A percentile compares a stretch with the other conserved stretches of the same genome.
Evolutionary conservation across 2,888 invertebrate genomes (phyloP).

Genomic region (Epsilonema sp.): DNA sequence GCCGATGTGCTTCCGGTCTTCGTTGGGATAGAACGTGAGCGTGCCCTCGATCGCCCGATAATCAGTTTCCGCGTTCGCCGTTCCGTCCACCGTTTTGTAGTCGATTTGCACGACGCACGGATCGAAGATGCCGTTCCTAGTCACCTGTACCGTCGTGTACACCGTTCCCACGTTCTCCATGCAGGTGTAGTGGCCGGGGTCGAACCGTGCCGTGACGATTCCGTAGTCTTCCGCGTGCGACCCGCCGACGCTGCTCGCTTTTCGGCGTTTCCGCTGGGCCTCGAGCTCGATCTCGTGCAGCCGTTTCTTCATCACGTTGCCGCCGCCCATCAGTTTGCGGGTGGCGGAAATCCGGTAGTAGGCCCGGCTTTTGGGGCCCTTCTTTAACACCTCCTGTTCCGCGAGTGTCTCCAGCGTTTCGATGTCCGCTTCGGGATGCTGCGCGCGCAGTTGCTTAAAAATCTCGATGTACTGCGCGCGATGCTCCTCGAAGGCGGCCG

Average conservation of each 20-base stretch:
- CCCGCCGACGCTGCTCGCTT: too few species aligned
- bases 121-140: conserved; percentile 44
- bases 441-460: conserved; percentile 62
- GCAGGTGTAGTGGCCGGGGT: conserved; percentile 90
- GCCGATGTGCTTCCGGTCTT: conserved; percentile 53
- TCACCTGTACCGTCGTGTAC: conserved; percentile 60
- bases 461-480: conserved; percentile 74
- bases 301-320: conserved; percentile 63
- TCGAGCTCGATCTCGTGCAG: conserved; percentile 44
- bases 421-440: conserved; percentile 70
- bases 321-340: conserved; percentile 77
- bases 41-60: conserved; percentile 52
- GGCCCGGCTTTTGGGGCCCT: conserved; percentile 71
- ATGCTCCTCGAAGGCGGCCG: conserved; percentile 60
- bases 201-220: conserved; percentile 52
- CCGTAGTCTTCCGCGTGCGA: neutral
- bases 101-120: conserved; percentile 40
- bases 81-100: conserved; percentile 83
- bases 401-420: conserved; percentile 66
- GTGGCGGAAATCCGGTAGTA: conserved; percentile 80
- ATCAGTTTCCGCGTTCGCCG: conserved; percentile 84
- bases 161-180: conserved; percentile 92
- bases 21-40: conserved; percentile 20
- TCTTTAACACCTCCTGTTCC: conserved; percentile 18
- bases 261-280: neutral